Percentiles rank a stretch among this genome's conserved stretches.
Conservation (phyloP, 2,888 invertebrate genomes). For the Stenodema calcarata region DNA sequence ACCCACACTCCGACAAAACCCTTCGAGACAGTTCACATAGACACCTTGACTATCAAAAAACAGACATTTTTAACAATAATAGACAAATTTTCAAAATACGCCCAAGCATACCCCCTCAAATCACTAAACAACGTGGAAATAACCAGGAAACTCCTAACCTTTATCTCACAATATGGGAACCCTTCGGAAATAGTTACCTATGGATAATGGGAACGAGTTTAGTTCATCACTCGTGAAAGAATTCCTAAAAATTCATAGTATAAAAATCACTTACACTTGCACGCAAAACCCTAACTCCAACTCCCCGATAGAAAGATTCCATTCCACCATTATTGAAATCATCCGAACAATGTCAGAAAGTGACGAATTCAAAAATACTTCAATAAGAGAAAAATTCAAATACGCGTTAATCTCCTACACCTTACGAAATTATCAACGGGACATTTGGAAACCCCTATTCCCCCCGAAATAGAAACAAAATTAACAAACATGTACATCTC, state of each 20-base stretch:
- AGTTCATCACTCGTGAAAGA: too few relatives aligned
- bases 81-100: conserved; percentile 43
- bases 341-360: conserved; percentile 4
- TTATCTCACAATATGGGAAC: conserved; percentile 33
- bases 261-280: conserved; percentile 14
- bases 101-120: too few relatives aligned
- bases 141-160: conserved; percentile 23
- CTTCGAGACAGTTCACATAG: too few relatives aligned
- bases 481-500: too few relatives aligned
- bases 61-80: conserved; percentile 35
- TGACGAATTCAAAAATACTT: conserved; percentile 11
- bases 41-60: conserved; percentile 27
- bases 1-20: too few relatives aligned
- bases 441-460: too few relatives aligned
- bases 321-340: too few relatives aligned
- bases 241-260: conserved; percentile 27
- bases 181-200: conserved; percentile 38
- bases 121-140: conserved; percentile 20
- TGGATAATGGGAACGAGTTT: too few relatives aligned
- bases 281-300: conserved; percentile 27
- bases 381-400: background rate
- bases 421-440: too few relatives aligned
- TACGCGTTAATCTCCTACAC: background rate
- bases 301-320: conserved; percentile 27
- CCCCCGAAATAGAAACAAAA: too few relatives aligned